A percentile compares a stretch with the other conserved stretches of the same genome.
Conservation (phyloP, 2,797 vertebrate genomes). For the Spinus olivaceus region DNA sequence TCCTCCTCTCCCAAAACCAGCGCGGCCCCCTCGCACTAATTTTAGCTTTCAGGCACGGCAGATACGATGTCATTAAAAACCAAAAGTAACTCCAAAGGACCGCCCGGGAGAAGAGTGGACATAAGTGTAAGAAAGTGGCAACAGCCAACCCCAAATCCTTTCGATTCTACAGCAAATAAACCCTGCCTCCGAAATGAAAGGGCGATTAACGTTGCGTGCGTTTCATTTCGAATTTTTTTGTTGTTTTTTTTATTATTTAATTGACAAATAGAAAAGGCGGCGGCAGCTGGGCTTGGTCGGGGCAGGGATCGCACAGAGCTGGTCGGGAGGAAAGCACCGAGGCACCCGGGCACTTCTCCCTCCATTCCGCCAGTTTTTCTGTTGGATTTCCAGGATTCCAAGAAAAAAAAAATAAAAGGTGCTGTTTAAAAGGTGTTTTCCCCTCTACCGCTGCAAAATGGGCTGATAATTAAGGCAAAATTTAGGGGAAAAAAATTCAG, state of each 20-base stretch:
- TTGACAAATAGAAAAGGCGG: background rate
- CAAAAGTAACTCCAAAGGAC: background rate
- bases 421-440: background rate
- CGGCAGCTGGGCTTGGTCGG: background rate
- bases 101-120: fast-evolving
- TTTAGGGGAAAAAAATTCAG: no score
- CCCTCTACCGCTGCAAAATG: background rate
- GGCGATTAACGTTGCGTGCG: fast-evolving
- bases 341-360: background rate
- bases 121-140: background rate
- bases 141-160: background rate
- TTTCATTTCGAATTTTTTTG: background rate
- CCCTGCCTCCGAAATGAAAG: background rate
- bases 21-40: background rate
- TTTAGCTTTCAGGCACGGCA: background rate
- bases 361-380: background rate
- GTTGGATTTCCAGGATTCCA: background rate
- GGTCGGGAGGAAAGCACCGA: background rate
- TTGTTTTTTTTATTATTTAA: background rate
- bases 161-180: background rate
- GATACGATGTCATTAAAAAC: background rate
- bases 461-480: background rate
- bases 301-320: fast-evolving
- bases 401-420: background rate
- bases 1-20: background rate